Conservation (phyloP, 2,797 vertebrate species). For the Peromyscus nudipes region DNA sequence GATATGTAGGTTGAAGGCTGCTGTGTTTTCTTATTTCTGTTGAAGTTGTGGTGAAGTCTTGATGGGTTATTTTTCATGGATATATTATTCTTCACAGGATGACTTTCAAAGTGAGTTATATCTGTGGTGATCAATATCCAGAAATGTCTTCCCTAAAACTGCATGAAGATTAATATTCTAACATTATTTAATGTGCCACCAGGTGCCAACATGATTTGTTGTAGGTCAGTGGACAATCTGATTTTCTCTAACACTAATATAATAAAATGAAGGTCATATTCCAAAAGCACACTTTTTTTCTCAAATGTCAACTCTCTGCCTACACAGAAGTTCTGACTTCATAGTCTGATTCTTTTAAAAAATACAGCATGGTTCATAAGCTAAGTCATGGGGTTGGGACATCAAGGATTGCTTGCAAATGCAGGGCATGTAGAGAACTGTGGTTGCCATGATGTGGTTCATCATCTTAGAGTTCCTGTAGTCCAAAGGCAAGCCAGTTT, state of each 20-base stretch:
- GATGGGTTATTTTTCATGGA: slow-evolving; percentile 2
- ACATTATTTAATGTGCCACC: not conserved
- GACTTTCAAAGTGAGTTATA: slow-evolving; percentile 32
- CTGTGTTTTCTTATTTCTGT: not conserved
- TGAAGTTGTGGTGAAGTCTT: not conserved
- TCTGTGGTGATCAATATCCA: not conserved
- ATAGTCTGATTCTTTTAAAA: slow-evolving; percentile 39
- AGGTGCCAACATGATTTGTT: slow-evolving; percentile 57
- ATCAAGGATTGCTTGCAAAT: slow-evolving; percentile 19
- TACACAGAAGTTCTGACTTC: slow-evolving; percentile 16
- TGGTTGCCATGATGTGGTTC: not conserved
- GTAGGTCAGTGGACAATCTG: slow-evolving; percentile 7
- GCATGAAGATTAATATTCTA: slow-evolving; percentile 10
- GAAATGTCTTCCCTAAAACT: not conserved
- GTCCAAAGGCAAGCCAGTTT: not conserved
- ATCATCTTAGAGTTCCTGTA: not conserved
- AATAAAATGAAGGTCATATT: slow-evolving; percentile 41
- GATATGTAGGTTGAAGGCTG: not conserved
- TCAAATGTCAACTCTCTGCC: slow-evolving; percentile 2
- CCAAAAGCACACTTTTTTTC: not conserved
- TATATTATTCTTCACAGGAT: slow-evolving; percentile 17
- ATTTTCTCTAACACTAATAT: slow-evolving; percentile 40
- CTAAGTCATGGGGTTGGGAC: not conserved
- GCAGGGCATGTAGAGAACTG: not conserved
- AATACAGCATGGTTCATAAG: not conserved